These are phyloP conservation scores for Nudaria mundana DNA, from an alignment of 2,888 invertebrate species.

Conservation along the genomic window DNA sequence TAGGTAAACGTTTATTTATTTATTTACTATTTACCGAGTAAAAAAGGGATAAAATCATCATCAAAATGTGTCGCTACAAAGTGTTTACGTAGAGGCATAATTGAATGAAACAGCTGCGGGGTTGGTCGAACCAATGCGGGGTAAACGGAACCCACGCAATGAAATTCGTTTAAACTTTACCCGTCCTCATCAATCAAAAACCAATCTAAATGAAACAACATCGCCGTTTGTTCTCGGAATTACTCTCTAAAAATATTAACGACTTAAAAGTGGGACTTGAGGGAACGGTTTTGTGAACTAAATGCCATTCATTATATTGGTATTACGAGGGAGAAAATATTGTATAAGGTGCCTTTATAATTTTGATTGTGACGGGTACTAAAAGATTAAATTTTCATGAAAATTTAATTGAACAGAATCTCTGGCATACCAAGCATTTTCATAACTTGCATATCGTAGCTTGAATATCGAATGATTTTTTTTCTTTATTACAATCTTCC, in stretches of 20 bases:
- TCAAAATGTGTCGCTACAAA: constrained; percentile 30
- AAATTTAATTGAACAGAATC: constrained; percentile 42
- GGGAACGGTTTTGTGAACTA: constrained; percentile 1
- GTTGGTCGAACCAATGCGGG: constrained; percentile 11
- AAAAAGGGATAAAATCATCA: too few species aligned
- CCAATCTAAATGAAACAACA: constrained; percentile 69
- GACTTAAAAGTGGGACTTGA: constrained; percentile 23
- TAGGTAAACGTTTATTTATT: too few species aligned
- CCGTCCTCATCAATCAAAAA: constrained; percentile 69
- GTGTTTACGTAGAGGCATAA: constrained; percentile 41
- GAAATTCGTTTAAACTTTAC: constrained; percentile 66
- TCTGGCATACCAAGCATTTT: too few species aligned
- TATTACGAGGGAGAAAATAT: constrained; percentile 12
- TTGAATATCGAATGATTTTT: too few species aligned
- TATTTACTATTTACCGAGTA: too few species aligned
- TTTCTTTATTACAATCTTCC: too few species aligned
- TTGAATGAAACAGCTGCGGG: constrained; percentile 32
- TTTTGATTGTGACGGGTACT: constrained; percentile 4
- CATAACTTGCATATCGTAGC: too few species aligned
- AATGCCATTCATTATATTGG: constrained; percentile 16
- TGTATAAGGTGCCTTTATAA: constrained; percentile 10
- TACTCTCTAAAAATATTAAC: constrained; percentile 39
- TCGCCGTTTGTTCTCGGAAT: constrained; percentile 44
- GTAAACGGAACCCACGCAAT: constrained; percentile 28
- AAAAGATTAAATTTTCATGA: constrained; percentile 9